Evolutionary conservation across 2,797 vertebrate species (phyloP).

Genomic region (Apogon hyalosoma): DNA sequence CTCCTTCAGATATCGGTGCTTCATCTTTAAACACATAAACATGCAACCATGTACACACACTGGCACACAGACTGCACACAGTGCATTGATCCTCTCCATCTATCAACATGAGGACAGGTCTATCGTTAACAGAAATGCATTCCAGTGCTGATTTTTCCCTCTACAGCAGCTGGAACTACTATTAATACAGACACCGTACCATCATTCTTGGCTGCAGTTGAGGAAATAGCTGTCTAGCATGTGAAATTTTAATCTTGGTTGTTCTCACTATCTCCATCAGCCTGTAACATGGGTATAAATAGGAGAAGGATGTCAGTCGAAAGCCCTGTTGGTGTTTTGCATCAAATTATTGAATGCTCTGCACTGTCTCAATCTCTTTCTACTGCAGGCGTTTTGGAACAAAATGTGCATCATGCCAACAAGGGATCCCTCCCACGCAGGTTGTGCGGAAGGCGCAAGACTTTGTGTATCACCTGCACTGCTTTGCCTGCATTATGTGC

Average conservation of each 20-base stretch:
- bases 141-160: constrained; percentile 63
- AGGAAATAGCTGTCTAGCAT: constrained; percentile 54
- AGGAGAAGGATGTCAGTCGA: constrained; percentile 32
- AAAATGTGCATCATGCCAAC: constrained; percentile 98
- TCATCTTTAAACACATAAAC: constrained; percentile 74
- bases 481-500: constrained; percentile 98
- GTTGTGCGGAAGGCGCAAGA: constrained; percentile 98
- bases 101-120: constrained; percentile 72
- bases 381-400: constrained; percentile 93
- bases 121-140: constrained; percentile 73
- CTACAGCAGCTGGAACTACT: constrained; percentile 65
- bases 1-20: constrained; percentile 47
- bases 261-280: constrained; percentile 41
- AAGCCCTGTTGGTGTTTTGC: not conserved
- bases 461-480: constrained; percentile 98
- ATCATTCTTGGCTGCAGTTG: constrained; percentile 61
- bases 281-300: constrained; percentile 38
- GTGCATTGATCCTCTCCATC: constrained; percentile 77
- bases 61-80: constrained; percentile 30
- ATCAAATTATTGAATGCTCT: constrained; percentile 35
- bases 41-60: constrained; percentile 58
- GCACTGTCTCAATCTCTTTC: constrained; percentile 29
- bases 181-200: constrained; percentile 58
- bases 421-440: constrained; percentile 97
- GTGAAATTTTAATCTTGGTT: constrained; percentile 61